Percentiles rank a stretch among this genome's conserved stretches.
phyloP scores from a whole-genome alignment of 2,888 invertebrate species.

The Epistrophe eligans region DNA sequence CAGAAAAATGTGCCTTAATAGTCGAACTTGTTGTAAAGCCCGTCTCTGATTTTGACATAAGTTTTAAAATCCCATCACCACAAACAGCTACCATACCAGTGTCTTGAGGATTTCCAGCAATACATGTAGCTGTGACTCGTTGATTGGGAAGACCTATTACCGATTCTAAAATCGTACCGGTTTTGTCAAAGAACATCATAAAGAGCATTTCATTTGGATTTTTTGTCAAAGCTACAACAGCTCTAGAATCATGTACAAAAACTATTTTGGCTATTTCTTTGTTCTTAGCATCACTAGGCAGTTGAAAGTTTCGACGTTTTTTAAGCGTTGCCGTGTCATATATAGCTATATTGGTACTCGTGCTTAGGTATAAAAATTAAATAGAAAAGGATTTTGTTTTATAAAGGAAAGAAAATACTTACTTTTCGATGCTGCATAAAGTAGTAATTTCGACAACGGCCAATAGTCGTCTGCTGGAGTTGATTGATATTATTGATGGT shows the following conservation, averaged over 20 bases:
- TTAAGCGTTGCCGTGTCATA: conserved; percentile 90
- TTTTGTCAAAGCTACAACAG: conserved; percentile 91
- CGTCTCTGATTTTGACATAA: conserved; percentile 89
- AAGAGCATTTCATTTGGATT: conserved; percentile 88
- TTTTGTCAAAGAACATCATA: conserved; percentile 92
- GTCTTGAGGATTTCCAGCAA: conserved; percentile 87
- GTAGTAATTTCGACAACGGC: conserved; percentile 80
- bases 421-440: neutral
- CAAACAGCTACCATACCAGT: conserved; percentile 87
- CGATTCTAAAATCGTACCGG: conserved; percentile 84
- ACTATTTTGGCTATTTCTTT: conserved; percentile 77
- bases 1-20: conserved; percentile 91
- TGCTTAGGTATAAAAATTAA: conserved; percentile 58
- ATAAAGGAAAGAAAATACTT: neutral
- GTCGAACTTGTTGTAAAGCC: conserved; percentile 87
- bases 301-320: conserved; percentile 87
- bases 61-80: conserved; percentile 86
- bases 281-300: conserved; percentile 85
- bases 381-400: neutral
- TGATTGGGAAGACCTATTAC: conserved; percentile 80
- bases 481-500: conserved; percentile 81
- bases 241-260: conserved; percentile 92
- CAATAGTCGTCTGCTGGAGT: conserved; percentile 81
- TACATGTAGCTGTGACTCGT: conserved; percentile 80
- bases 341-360: conserved; percentile 82